Evolutionary conservation across 2,888 invertebrate species (phyloP).

Genomic region (Ectobius pallidus): DNA sequence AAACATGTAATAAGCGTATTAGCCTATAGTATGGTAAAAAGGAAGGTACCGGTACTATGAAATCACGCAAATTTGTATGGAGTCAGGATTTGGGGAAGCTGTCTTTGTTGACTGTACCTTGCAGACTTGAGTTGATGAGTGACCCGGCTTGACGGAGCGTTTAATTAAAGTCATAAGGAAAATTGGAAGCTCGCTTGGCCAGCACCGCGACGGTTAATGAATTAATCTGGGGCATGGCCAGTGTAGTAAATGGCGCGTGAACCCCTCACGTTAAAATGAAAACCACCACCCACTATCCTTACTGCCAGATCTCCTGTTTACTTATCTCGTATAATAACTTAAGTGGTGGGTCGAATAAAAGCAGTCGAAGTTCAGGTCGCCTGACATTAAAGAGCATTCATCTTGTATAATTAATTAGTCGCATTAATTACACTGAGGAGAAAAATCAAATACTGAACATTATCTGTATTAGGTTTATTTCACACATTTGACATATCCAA

Average conservation of each 20-base stretch:
- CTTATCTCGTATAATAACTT: neutral
- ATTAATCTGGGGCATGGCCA: conserved; percentile 19
- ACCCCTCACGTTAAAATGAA: neutral
- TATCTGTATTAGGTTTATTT: too few relatives aligned
- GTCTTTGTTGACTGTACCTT: conserved; percentile 5
- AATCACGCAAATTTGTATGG: neutral
- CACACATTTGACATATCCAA: too few relatives aligned
- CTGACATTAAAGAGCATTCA: too few relatives aligned
- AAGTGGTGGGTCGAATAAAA: too few relatives aligned
- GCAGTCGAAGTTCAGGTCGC: too few relatives aligned
- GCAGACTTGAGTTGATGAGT: neutral
- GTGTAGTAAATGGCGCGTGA: conserved; percentile 18
- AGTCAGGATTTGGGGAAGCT: too few relatives aligned
- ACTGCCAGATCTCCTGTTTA: neutral
- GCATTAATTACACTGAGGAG: too few relatives aligned
- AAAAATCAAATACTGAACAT: too few relatives aligned
- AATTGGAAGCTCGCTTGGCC: conserved; percentile 38
- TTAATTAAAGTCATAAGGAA: conserved; percentile 41
- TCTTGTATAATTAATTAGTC: too few relatives aligned
- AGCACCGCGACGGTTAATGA: conserved; percentile 23
- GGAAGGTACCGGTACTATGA: neutral
- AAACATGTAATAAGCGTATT: too few relatives aligned
- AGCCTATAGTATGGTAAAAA: too few relatives aligned
- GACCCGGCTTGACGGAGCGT: conserved; percentile 28
- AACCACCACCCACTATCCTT: neutral